Evolutionary conservation across 2,888 invertebrate genomes (phyloP).

Genomic region (Drosophila stalkeri): DNA sequence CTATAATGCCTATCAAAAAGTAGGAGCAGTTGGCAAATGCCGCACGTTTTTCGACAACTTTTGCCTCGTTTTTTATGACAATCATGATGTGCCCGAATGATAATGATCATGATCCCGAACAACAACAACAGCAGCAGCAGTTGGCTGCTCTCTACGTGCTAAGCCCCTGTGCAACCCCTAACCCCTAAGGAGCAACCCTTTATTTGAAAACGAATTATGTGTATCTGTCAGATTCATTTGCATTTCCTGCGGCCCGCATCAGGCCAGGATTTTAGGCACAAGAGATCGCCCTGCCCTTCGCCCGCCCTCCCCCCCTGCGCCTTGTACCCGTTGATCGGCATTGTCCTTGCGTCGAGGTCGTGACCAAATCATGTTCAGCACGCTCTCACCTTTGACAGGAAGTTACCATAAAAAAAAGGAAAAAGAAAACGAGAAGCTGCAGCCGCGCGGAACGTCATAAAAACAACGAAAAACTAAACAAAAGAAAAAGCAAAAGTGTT

Average conservation of each 20-base stretch:
- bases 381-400: slow-evolving; percentile 74
- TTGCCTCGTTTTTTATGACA: slow-evolving; percentile 68
- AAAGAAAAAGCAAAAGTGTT: slow-evolving; percentile 72
- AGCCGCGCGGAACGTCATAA: slow-evolving; percentile 49
- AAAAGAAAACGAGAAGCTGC: slow-evolving; percentile 41
- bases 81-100: slow-evolving; percentile 27
- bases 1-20: neutral
- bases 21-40: slow-evolving; percentile 58
- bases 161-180: slow-evolving; percentile 52
- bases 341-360: slow-evolving; percentile 63
- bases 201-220: slow-evolving; percentile 41
- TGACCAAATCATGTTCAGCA: slow-evolving; percentile 73
- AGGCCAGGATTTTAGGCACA: slow-evolving; percentile 18
- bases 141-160: slow-evolving; percentile 7
- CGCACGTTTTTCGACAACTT: slow-evolving; percentile 75
- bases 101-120: slow-evolving; percentile 44
- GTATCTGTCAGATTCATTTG: slow-evolving; percentile 79
- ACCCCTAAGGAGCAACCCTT: slow-evolving; percentile 39
- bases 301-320: neutral
- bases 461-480: slow-evolving; percentile 27
- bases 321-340: slow-evolving; percentile 18
- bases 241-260: slow-evolving; percentile 76
- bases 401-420: slow-evolving; percentile 16
- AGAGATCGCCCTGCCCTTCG: slow-evolving; percentile 15
- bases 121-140: slow-evolving; percentile 6